phyloP scores from a whole-genome alignment of 2,797 vertebrate genomes.

The Acipenser transmontanus region DNA sequence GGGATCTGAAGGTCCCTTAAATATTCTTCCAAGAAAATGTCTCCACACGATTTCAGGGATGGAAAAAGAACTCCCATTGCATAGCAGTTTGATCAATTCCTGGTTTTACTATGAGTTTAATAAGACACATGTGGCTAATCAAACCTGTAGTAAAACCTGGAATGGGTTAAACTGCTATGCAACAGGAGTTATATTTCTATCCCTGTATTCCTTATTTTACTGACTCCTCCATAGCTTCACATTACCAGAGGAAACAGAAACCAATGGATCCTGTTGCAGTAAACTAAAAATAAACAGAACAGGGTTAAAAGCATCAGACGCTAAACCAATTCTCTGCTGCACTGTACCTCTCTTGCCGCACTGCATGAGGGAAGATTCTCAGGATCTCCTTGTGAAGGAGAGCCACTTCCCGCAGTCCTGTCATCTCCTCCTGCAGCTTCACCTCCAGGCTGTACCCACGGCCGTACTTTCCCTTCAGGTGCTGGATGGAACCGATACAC shows the following conservation, averaged over 20 bases:
- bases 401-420: constrained; percentile 71
- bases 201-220: no score
- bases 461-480: constrained; percentile 90
- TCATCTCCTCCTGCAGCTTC: constrained; percentile 73
- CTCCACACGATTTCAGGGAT: no score
- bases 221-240: no score
- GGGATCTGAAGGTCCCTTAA: no score
- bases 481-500: constrained; percentile 91
- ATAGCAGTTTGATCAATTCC: no score
- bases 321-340: background rate
- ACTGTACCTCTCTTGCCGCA: constrained; percentile 79
- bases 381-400: constrained; percentile 79
- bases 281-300: background rate
- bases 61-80: no score
- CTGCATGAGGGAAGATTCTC: constrained; percentile 82
- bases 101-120: no score
- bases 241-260: background rate
- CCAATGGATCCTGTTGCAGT: background rate
- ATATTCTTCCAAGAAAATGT: no score
- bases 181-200: no score
- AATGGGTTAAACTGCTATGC: no score
- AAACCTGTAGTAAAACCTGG: no score
- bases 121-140: no score
- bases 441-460: constrained; percentile 87
- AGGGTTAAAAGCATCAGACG: background rate